These are phyloP conservation scores for Vulpes lagopus DNA, from an alignment of 2,113 vertebrate species.

Conservation along the genomic window DNA sequence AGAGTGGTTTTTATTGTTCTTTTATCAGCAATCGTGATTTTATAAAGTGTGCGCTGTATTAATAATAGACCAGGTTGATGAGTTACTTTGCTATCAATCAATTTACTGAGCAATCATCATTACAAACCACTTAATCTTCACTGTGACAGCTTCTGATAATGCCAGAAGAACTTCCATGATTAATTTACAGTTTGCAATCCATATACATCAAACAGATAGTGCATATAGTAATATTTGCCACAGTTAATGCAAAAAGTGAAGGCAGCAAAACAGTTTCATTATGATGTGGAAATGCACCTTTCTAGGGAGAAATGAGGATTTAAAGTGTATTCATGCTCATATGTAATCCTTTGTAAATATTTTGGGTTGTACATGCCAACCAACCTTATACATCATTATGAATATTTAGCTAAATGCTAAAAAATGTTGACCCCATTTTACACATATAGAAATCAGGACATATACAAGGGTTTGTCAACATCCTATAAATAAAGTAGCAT, in stretches of 20 bases:
- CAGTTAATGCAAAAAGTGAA: conserved; percentile 37
- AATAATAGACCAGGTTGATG: conserved; percentile 35
- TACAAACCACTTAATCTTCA: conserved; percentile 52
- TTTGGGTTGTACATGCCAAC: neutral
- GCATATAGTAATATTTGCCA: conserved; percentile 30
- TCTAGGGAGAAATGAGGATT: neutral
- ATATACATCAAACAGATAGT: conserved; percentile 54
- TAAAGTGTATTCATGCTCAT: neutral
- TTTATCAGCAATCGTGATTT: conserved; percentile 63
- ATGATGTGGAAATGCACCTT: conserved; percentile 24
- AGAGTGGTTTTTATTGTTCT: neutral
- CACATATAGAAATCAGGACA: neutral
- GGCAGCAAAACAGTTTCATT: conserved; percentile 7
- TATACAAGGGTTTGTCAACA: neutral
- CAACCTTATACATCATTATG: neutral
- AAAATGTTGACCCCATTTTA: neutral
- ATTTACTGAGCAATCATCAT: conserved; percentile 53
- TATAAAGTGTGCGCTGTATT: neutral
- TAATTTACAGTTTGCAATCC: conserved; percentile 56
- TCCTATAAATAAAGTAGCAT: conserved; percentile 11
- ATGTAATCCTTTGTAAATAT: neutral
- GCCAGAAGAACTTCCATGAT: conserved; percentile 47
- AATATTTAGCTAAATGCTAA: neutral
- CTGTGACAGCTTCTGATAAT: conserved; percentile 49
- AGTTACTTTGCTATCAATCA: conserved; percentile 66